Conservation (phyloP, 1,140 invertebrate species). For the Caenorhabditis tropicalis region DNA sequence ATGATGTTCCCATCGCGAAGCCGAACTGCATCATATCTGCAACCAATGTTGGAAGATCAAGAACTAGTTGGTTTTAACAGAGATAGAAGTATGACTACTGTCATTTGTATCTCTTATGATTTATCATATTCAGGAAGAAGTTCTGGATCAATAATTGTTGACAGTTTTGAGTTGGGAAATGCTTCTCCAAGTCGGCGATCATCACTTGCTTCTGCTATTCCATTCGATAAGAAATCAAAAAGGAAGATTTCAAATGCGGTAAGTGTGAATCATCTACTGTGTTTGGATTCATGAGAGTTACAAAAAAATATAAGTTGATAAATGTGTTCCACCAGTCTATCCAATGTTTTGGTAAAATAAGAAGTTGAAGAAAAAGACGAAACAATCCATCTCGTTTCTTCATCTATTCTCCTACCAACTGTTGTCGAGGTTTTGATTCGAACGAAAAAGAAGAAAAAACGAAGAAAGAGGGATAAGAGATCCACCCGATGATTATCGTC, state of each 20-base stretch:
- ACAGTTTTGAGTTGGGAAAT: conserved; percentile 12
- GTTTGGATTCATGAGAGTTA: not conserved
- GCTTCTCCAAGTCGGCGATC: not conserved
- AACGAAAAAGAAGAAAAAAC: conserved; percentile 15
- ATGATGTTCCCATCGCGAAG: conserved; percentile 32
- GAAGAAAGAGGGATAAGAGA: conserved; percentile 2
- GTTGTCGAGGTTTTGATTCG: conserved; percentile 5
- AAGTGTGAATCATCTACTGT: not conserved
- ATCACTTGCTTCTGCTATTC: not conserved
- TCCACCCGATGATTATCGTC: conserved; percentile 19
- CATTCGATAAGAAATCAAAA: conserved; percentile 1
- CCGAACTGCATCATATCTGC: conserved; percentile 1
- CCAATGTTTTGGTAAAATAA: not conserved
- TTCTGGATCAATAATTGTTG: conserved; percentile 13
- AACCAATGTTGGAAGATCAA: conserved; percentile 20
- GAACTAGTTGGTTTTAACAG: conserved; percentile 6
- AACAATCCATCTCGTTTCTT: not conserved
- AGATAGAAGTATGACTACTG: not conserved
- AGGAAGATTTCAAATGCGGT: not conserved
- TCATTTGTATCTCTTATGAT: too few relatives aligned
- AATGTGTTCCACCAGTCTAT: not conserved
- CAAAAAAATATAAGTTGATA: not conserved
- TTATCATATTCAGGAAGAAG: not conserved
- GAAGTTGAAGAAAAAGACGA: conserved; percentile 1
- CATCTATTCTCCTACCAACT: conserved; percentile 11